These are phyloP conservation scores for Pilophorus perplexus DNA, from an alignment of 2,888 invertebrate species.

Conservation along the genomic window DNA sequence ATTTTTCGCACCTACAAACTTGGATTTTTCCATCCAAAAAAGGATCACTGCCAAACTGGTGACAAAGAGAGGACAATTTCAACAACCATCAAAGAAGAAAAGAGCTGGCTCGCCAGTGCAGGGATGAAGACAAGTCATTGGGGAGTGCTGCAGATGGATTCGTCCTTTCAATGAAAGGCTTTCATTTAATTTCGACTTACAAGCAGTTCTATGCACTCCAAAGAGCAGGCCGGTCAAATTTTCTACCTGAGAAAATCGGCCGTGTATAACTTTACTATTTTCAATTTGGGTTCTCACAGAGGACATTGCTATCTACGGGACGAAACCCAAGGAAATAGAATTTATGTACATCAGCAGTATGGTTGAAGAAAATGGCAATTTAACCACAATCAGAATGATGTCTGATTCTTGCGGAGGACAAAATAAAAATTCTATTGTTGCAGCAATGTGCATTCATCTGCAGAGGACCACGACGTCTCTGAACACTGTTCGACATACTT, in stretches of 20 bases:
- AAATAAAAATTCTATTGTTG: slow-evolving; percentile 20
- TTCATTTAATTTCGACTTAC: slow-evolving; percentile 22
- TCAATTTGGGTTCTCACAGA: slow-evolving; percentile 11
- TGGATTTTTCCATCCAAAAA: too few species aligned
- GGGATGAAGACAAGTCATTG: slow-evolving; percentile 11
- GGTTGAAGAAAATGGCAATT: background rate
- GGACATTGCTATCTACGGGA: slow-evolving; percentile 18
- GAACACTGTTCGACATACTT: background rate
- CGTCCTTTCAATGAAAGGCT: too few species aligned
- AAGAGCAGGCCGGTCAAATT: slow-evolving; percentile 18
- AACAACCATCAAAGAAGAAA: slow-evolving; percentile 5
- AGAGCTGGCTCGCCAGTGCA: background rate
- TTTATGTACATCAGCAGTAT: background rate
- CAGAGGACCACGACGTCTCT: slow-evolving; percentile 1
- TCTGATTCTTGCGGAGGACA: slow-evolving; percentile 24
- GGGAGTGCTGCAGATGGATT: background rate
- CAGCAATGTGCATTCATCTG: slow-evolving; percentile 6
- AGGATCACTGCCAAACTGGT: too few species aligned
- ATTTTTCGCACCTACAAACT: too few species aligned
- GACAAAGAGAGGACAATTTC: slow-evolving; percentile 15
- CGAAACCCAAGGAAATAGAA: slow-evolving; percentile 19
- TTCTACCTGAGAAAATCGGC: slow-evolving; percentile 19
- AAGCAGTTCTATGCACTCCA: slow-evolving; percentile 19
- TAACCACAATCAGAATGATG: slow-evolving; percentile 21
- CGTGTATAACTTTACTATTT: slow-evolving; percentile 15